A percentile compares a stretch with the other conserved stretches of the same genome.
Evolutionary conservation across 2,113 vertebrate species (phyloP).

Genomic region (Phalacrocorax aristotelis): DNA sequence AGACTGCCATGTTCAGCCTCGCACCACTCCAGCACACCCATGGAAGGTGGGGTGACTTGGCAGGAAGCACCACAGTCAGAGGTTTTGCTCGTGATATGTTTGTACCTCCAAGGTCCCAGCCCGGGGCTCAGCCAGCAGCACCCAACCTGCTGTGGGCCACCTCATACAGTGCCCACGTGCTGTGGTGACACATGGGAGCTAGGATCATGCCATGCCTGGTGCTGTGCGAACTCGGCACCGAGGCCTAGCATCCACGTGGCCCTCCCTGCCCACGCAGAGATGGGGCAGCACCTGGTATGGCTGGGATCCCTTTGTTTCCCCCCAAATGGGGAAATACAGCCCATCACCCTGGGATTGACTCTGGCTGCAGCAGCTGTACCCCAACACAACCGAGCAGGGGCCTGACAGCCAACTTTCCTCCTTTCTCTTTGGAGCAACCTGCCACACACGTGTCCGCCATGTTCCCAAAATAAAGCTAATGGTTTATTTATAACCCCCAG

Average conservation of each 20-base stretch:
- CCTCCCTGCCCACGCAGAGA: rapidly evolving
- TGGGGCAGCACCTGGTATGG: rapidly evolving
- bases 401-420: neutral
- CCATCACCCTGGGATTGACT: rapidly evolving
- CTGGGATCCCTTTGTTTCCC: neutral
- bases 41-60: neutral
- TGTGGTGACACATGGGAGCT: rapidly evolving
- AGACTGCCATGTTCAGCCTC: neutral
- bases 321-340: neutral
- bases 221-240: rapidly evolving
- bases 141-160: neutral
- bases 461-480: slow-evolving; percentile 18
- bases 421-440: neutral
- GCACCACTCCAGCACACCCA: neutral
- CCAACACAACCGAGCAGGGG: neutral
- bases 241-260: rapidly evolving
- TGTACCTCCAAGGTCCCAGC: neutral
- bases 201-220: rapidly evolving
- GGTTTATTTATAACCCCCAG: neutral
- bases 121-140: rapidly evolving
- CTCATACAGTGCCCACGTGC: rapidly evolving
- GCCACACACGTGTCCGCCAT: neutral
- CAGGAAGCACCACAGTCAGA: neutral
- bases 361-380: rapidly evolving
- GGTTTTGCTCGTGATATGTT: neutral